Percentiles rank a stretch among this genome's conserved stretches.
These are phyloP conservation scores for Torymus auratus DNA, from an alignment of 2,888 invertebrate genomes.

Conservation along the genomic window DNA sequence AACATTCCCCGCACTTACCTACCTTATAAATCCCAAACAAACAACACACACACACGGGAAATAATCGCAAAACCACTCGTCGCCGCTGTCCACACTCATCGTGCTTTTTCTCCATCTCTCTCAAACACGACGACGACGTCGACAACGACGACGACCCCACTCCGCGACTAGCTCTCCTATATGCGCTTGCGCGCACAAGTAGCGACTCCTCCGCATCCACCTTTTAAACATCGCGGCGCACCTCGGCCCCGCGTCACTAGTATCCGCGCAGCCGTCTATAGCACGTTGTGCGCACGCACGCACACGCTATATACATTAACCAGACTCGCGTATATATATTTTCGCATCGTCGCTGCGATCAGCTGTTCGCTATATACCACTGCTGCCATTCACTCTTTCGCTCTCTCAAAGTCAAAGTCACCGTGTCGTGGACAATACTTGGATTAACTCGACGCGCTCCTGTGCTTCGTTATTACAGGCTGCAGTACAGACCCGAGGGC, in stretches of 20 bases:
- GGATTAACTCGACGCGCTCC: neutral
- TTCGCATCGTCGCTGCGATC: slow-evolving; percentile 25
- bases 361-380: slow-evolving; percentile 10
- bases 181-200: too few relatives aligned
- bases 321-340: neutral
- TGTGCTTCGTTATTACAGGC: neutral
- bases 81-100: too few relatives aligned
- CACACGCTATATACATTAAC: neutral
- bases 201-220: slow-evolving; percentile 38
- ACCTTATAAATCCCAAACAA: too few relatives aligned
- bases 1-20: too few relatives aligned
- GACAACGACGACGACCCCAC: too few relatives aligned
- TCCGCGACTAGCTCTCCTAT: neutral
- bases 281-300: neutral
- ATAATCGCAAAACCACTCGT: too few relatives aligned
- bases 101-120: too few relatives aligned
- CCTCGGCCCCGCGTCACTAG: slow-evolving; percentile 26
- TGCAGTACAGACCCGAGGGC: slow-evolving; percentile 25
- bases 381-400: too few relatives aligned
- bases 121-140: too few relatives aligned
- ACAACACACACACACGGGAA: too few relatives aligned
- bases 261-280: slow-evolving; percentile 15
- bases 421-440: neutral
- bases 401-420: slow-evolving; percentile 19
- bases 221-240: slow-evolving; percentile 43